A percentile compares a stretch with the other conserved stretches of the same genome.
Evolutionary conservation across 2,888 invertebrate genomes (phyloP).

Genomic region (Hydraecia micacea): DNA sequence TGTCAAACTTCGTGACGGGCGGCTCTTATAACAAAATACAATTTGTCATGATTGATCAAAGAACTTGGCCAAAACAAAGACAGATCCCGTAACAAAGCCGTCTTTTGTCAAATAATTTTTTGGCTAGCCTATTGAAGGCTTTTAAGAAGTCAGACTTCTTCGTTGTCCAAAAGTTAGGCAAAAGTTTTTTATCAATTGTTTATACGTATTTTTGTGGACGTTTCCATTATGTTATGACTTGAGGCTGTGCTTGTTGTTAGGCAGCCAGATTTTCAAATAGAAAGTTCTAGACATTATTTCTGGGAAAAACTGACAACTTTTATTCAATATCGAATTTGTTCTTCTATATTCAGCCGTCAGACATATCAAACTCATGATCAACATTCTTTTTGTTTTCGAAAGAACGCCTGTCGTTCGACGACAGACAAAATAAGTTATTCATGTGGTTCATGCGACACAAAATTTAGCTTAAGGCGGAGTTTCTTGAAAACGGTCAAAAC

Average conservation of each 20-base stretch:
- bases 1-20: constrained; percentile 84
- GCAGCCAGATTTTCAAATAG: neutral
- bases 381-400: neutral
- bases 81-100: constrained; percentile 76
- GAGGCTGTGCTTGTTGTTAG: neutral
- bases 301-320: neutral
- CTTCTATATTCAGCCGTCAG: neutral
- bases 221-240: constrained; percentile 19
- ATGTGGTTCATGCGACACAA: constrained; percentile 19
- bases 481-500: too few species aligned
- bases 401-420: neutral
- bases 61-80: constrained; percentile 84
- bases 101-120: constrained; percentile 76
- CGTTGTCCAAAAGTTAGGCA: constrained; percentile 45
- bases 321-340: neutral
- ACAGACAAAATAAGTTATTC: constrained; percentile 21
- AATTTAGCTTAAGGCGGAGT: too few species aligned
- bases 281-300: neutral
- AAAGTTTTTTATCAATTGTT: constrained; percentile 50
- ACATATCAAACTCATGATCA: constrained; percentile 1
- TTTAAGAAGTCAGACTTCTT: constrained; percentile 61
- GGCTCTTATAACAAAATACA: constrained; percentile 85
- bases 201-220: constrained; percentile 12
- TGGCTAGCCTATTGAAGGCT: constrained; percentile 68
- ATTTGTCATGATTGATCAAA: constrained; percentile 89